Conservation (phyloP, 2,113 vertebrate genomes). For the Nansenia antarctica region DNA sequence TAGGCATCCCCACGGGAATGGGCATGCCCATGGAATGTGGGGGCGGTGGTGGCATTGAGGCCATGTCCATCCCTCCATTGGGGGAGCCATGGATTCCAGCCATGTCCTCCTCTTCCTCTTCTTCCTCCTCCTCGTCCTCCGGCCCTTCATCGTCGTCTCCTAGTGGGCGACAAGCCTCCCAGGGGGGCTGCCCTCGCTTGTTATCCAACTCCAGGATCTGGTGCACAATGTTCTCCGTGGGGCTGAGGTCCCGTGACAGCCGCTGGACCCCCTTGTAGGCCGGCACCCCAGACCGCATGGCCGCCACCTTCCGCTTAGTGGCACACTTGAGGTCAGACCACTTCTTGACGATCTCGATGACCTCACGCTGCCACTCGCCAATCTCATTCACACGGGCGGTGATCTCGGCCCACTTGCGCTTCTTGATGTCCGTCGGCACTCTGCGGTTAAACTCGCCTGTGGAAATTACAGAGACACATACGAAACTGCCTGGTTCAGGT, state of each 20-base stretch:
- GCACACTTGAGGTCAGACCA: constrained; percentile 81
- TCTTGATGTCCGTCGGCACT: constrained; percentile 70
- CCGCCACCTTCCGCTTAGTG: constrained; percentile 76
- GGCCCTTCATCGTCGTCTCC: constrained; percentile 61
- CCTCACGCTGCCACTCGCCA: constrained; percentile 76
- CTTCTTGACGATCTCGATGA: constrained; percentile 73
- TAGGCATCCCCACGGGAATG: constrained; percentile 12
- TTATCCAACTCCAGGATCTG: constrained; percentile 75
- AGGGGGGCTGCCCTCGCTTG: background rate
- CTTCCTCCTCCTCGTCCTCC: constrained; percentile 62
- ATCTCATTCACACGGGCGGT: constrained; percentile 78
- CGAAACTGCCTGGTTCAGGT: background rate
- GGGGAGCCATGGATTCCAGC: constrained; percentile 67
- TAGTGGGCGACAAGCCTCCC: background rate
- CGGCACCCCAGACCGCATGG: constrained; percentile 70
- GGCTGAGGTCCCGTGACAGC: constrained; percentile 69
- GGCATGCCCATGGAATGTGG: constrained; percentile 26
- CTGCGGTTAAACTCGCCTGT: constrained; percentile 78
- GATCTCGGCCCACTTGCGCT: constrained; percentile 77
- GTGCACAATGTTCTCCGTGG: constrained; percentile 73
- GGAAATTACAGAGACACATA: background rate
- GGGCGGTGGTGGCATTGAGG: constrained; percentile 46
- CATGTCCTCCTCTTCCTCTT: constrained; percentile 71
- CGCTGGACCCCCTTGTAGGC: constrained; percentile 46
- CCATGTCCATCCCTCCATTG: constrained; percentile 54